Evolutionary conservation across 2,797 vertebrate genomes (phyloP).

Genomic region (Octomys mimax): DNA sequence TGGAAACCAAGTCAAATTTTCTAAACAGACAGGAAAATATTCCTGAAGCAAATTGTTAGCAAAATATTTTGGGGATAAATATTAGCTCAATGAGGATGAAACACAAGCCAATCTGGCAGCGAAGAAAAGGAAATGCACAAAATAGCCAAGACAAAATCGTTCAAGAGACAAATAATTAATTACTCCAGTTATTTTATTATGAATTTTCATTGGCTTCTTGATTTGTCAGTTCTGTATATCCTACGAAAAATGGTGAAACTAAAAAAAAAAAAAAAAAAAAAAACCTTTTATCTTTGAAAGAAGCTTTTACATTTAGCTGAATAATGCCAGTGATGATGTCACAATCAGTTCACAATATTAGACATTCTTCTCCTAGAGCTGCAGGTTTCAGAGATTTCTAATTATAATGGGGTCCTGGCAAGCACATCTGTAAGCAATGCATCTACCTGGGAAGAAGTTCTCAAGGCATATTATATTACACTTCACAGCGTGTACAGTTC

Average conservation of each 20-base stretch:
- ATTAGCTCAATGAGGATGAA: conserved; percentile 31
- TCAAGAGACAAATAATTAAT: conserved; percentile 58
- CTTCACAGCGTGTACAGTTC: conserved; percentile 71
- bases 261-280: conserved; percentile 18
- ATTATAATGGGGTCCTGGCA: conserved; percentile 62
- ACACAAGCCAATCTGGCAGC: not conserved
- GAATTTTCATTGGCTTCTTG: conserved; percentile 49
- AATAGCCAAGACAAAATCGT: not conserved
- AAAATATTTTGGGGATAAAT: conserved; percentile 3
- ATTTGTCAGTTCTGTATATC: conserved; percentile 45
- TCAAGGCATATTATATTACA: conserved; percentile 80
- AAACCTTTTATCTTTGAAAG: conserved; percentile 58
- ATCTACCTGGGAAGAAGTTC: conserved; percentile 78
- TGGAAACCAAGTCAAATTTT: conserved; percentile 13
- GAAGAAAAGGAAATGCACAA: conserved; percentile 43
- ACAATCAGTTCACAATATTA: conserved; percentile 60
- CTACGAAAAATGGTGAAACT: conserved; percentile 2
- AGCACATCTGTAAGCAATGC: conserved; percentile 58
- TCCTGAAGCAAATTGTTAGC: not conserved
- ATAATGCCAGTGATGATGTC: conserved; percentile 56
- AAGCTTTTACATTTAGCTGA: conserved; percentile 42
- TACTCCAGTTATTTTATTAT: not conserved
- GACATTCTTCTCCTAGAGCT: not conserved
- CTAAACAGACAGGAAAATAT: conserved; percentile 18
- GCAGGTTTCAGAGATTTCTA: conserved; percentile 62